Conservation (phyloP, 2,113 vertebrate species). For the Myocastor coypus region DNA sequence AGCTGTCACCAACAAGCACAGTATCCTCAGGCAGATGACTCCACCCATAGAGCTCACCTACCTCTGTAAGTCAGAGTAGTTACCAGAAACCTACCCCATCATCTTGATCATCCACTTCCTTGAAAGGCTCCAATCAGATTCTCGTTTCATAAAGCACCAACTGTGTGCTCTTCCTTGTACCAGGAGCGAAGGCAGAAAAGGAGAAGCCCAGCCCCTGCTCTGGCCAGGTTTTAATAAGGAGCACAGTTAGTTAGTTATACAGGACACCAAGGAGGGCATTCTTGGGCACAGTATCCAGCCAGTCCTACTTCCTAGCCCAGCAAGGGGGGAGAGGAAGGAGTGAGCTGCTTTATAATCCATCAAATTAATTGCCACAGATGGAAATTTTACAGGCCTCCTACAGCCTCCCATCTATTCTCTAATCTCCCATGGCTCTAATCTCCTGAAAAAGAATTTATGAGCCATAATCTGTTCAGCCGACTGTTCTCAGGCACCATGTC, state of each 20-base stretch:
- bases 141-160: slow-evolving; percentile 33
- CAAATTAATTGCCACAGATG: slow-evolving; percentile 81
- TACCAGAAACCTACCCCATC: neutral
- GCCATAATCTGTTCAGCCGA: slow-evolving; percentile 56
- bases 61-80: neutral
- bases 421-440: slow-evolving; percentile 72
- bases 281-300: neutral
- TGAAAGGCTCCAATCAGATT: neutral
- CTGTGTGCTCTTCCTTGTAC: neutral
- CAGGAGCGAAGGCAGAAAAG: neutral
- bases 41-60: neutral
- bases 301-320: neutral
- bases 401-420: slow-evolving; percentile 57
- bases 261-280: neutral
- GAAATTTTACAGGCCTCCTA: slow-evolving; percentile 70
- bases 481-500: slow-evolving; percentile 28
- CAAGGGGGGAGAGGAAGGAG: slow-evolving; percentile 15
- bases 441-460: slow-evolving; percentile 71
- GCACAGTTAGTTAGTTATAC: neutral
- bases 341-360: slow-evolving; percentile 70
- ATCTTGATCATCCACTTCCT: neutral
- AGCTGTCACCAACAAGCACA: slow-evolving; percentile 6
- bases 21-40: slow-evolving; percentile 43
- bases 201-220: neutral
- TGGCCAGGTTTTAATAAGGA: neutral